Conservation (phyloP, 2,113 vertebrate species). For the Chaenocephalus aceratus region DNA sequence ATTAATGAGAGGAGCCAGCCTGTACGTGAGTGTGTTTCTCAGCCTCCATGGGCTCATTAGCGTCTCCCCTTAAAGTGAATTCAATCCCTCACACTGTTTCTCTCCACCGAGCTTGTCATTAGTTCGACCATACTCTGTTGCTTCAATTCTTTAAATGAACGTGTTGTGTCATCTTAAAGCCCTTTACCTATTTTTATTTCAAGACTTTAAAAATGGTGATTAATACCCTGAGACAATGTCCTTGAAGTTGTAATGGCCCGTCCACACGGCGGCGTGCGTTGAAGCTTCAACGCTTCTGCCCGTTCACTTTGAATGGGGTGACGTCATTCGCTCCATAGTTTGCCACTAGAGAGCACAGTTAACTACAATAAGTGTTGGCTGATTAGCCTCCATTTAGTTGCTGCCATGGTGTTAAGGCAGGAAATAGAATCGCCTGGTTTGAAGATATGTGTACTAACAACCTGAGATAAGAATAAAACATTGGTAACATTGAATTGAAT, state of each 20-base stretch:
- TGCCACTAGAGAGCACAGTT: conserved; percentile 1
- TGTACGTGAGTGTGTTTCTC: conserved; percentile 39
- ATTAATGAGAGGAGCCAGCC: conserved; percentile 59
- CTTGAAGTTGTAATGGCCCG: background rate
- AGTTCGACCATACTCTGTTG: conserved; percentile 28
- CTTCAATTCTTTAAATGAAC: conserved; percentile 17
- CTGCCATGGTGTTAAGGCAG: background rate
- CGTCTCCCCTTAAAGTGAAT: conserved; percentile 51
- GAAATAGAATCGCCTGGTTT: background rate
- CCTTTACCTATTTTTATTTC: background rate
- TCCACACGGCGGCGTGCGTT: too few species aligned
- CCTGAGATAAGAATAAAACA: background rate
- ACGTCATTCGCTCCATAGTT: background rate
- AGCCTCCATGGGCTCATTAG: conserved; percentile 57
- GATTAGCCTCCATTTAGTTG: background rate
- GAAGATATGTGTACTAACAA: background rate
- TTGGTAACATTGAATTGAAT: background rate
- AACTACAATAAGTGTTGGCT: background rate
- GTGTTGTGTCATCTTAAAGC: conserved; percentile 7
- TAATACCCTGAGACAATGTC: background rate
- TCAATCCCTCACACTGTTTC: conserved; percentile 41
- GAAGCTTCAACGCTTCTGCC: too few species aligned
- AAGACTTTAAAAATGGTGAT: background rate
- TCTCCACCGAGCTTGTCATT: conserved; percentile 42
- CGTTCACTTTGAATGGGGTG: too few species aligned